Base-by-base conservation (phyloP, 2,888 invertebrate genomes). In the Scaptomyza cyrtandrae region DNA sequence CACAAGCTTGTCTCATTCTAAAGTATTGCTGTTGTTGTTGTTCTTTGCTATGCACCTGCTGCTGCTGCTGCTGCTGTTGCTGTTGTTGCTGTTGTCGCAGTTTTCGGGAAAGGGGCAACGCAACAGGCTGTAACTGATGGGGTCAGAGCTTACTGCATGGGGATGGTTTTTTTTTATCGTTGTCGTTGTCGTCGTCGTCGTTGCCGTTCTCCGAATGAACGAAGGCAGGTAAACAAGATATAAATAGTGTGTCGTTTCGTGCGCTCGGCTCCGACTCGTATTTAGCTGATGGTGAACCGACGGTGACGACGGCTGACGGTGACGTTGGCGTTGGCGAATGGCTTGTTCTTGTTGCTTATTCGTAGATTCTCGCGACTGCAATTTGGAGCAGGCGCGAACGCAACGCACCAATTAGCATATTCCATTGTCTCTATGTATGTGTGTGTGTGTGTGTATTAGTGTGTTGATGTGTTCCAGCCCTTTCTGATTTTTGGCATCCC, bases 221-320 rank as follows among this genome's bases (percentile, higher is more conserved):
- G 80, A 72, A 69, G 77, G 77, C 90, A 91, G 91, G 91, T 91
- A 90, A 90, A 90, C 90, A 90, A 90, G 86, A 84, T 88, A 90
- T 90, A 89, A 90, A 90, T 90, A 87, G 83, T 75, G 55, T 61
- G 71, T 49, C 71, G 39, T 39, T 39, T 78, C 75, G 64, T 65
- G 74, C 65, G 71, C 68, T 79, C 65, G 74, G 68, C 69, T 77
- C 67, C 65, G 74, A 68, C 84, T 89, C 89, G 87, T 39, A 33
- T 39, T 82, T 58, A 67, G 60, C 35, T 53, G 56, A 71, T 84
- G 24, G 4, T 24, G 84, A 81, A 14, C 39, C 71, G 70, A 70
- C 54, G 70, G 52, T 41, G 48, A 29, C 46, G 57, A 24, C 19
- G 50, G n/a, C 11, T 35, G 69, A 70, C 54, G 69, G 56, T 41